Base-by-base conservation (phyloP, 1,140 invertebrate species). In the Hormaphis cornu region DNA sequence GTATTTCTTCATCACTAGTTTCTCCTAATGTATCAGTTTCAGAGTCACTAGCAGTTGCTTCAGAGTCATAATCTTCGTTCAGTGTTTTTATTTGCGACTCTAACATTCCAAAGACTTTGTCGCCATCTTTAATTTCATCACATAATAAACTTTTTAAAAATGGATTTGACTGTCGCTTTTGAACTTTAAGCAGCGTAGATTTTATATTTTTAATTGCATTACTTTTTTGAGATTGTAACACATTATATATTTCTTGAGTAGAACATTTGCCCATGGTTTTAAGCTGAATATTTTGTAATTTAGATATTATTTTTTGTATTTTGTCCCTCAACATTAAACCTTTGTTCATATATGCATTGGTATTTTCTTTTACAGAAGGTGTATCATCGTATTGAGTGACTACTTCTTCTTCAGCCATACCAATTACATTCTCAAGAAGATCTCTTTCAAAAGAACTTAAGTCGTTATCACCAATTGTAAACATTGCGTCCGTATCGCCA, bases 401-500 rank as follows among this genome's bases (percentile, higher is more conserved):
- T n/a, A 66, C 61, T 66, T 66, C 61, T 66, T 66, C 61, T 66
- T 66, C 61, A 10, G 61, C 61, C 44, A 66, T 66, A 35, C 61
- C 61, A 35, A 66, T 66, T 22, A 66, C 61, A 66, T 66, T 66
- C 16, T 66, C 61, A 16, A 66, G 35, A 22, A 66, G 44, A 48
- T 66, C 61, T 66, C 30, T 66, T 66, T 66, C 61, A 66, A 66
- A 66, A 22, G 61, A 66, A n/a, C 42, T 22, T 35, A 66, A 66
- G 24, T 66, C 61, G 35, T 66, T 66, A 66, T 66, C 61, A 1
- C 61, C 61, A 66, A 66, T 50, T 4, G 44, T 24, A 35, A 66
- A 66, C 61, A 66, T 66, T 30, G 44, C 18, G 35, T 66, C 61
- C 33, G 61, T 12, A 66, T 50, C 61, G 0, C 61, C 46, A 48